These are phyloP conservation scores for Pristionchus maxplancki DNA, from an alignment of 2,888 invertebrate species.

Conservation along the genomic window DNA sequence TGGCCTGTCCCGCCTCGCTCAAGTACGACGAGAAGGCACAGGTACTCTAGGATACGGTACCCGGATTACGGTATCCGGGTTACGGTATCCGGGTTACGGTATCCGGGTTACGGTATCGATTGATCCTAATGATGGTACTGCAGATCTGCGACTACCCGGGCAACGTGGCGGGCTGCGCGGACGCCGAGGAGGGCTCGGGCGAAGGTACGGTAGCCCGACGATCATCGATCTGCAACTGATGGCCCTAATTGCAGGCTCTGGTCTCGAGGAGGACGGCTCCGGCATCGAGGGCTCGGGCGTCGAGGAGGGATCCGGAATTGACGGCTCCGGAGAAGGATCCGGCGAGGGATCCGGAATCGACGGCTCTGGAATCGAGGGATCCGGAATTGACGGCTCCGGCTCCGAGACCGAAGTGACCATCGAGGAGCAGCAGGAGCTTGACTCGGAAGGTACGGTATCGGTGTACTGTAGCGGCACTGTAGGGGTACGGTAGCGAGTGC, in stretches of 20 bases:
- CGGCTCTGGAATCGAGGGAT: no score
- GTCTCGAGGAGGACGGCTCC: not conserved
- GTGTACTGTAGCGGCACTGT: no score
- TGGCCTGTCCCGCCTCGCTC: conserved; percentile 41
- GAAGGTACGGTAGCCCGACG: not conserved
- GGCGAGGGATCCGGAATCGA: not conserved
- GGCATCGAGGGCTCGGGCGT: not conserved
- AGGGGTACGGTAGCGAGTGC: not conserved
- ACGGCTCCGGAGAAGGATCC: not conserved
- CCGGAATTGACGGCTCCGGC: not conserved
- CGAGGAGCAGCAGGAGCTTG: not conserved
- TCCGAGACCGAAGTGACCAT: not conserved
- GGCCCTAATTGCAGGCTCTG: not conserved
- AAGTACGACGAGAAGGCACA: conserved; percentile 26
- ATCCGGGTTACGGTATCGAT: no score
- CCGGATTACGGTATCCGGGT: not conserved
- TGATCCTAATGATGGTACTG: no score
- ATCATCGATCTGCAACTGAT: not conserved
- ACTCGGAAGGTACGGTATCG: not conserved
- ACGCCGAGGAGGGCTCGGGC: conserved; percentile 28
- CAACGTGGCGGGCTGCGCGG: conserved; percentile 25
- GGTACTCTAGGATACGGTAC: not conserved
- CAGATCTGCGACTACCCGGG: conserved; percentile 43
- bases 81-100: no score
- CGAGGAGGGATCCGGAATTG: not conserved